Evolutionary conservation across 2,797 vertebrate genomes (phyloP), one percentile per base, ranked within the genome.

Genomic region (Cheirogaleus major): DNA sequence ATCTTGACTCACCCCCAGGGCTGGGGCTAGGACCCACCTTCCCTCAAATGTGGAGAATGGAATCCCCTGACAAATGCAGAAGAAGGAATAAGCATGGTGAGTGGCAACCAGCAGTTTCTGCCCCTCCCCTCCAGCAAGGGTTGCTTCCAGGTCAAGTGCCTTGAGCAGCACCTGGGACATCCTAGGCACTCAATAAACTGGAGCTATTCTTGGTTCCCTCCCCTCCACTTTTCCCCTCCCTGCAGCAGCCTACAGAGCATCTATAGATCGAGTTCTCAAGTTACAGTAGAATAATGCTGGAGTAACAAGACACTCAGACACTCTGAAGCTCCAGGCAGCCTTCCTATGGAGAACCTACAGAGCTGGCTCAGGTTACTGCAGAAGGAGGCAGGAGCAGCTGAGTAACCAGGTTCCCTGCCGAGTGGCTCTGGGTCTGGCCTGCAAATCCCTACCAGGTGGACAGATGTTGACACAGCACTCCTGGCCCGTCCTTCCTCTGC

Each of bases 401-500:
- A 97, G 95, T 92, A 95, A 79, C 92, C 63, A 73, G 67, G 79
- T 50, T 61, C 72, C 96, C 94, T 50, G 70, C 87, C 0, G 23
- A 59, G 86, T 3, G 4, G 90, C 76, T 83, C 70, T 18, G 55
- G n/a, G 82, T 78, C 89, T 82, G 55, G 91, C 89, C 75, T 69
- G 61, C 89, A 70, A 73, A 57, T 94, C 95, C 96, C 89, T 4
- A 82, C 83, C 96, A 95, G 96, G 86, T 97, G 89, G 80, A 94
- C 97, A 97, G 97, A 96, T 98, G 97, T 96, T 96, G 96, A 98
- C 96, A 93, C 96, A 98, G 98, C 97, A 94, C 73, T 97, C 95
- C 89, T 57, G 41, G 85, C 80, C 65, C 0, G 72, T 85, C 97
- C 97, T 97, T 98, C 72, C 80, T 86, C 86, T 2, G 89, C 93